Conservation (phyloP, 92 coral and sea anemone genomes). For the Epizoanthus rinbou region DNA sequence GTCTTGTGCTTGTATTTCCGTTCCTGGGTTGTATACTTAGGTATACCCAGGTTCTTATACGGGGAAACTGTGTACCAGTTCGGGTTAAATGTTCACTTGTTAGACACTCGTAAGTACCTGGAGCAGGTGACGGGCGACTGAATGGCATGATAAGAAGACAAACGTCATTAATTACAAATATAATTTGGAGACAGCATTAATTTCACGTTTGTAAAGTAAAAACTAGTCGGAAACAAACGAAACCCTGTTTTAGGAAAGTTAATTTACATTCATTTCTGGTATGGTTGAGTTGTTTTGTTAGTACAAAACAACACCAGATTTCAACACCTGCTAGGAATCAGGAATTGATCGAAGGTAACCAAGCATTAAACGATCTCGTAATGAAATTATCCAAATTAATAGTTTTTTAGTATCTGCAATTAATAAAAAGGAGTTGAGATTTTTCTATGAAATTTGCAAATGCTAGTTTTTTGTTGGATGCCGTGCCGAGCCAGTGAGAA, state of each 20-base stretch:
- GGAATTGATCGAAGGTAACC: not conserved
- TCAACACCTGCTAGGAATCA: not conserved
- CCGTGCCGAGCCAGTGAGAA: no score
- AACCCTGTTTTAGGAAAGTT: not conserved
- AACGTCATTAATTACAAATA: not conserved
- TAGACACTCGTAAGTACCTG: slow-evolving; percentile 5
- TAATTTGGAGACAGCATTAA: not conserved
- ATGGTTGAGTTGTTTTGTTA: not conserved
- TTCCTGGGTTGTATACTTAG: no score
- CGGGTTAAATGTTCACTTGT: not conserved
- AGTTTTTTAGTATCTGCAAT: not conserved
- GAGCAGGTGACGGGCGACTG: not conserved
- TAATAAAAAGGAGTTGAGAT: not conserved
- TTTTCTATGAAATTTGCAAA: not conserved
- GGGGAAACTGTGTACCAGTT: no score
- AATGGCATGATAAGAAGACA: not conserved
- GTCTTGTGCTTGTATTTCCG: no score
- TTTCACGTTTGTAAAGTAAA: no score
- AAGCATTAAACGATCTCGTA: slow-evolving; percentile 16
- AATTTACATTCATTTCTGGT: not conserved
- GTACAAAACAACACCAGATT: not conserved
- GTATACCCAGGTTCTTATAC: no score
- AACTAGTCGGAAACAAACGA: not conserved
- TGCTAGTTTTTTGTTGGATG: not conserved
- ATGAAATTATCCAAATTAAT: not conserved